phyloP scores from a whole-genome alignment of 2,113 vertebrate genomes.

The Vanacampus margaritifer region DNA sequence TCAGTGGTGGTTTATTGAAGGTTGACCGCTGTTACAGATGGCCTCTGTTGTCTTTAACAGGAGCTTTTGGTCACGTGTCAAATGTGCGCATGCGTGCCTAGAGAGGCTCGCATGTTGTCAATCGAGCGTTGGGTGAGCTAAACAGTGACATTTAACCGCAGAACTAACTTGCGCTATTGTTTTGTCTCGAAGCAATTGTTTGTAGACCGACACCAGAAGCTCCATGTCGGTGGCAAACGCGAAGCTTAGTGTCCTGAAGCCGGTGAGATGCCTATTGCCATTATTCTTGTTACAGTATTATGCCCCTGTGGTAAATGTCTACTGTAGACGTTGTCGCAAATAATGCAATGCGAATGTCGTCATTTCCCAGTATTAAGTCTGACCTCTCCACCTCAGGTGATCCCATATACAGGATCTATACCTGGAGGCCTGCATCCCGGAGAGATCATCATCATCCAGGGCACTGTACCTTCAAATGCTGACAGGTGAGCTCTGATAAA shows the following conservation, averaged over 20 bases:
- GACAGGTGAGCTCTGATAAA: conserved; percentile 76
- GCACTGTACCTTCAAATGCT: conserved; percentile 78
- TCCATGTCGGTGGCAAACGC: conserved; percentile 75
- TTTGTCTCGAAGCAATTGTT: not conserved
- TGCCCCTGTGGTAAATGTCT: not conserved
- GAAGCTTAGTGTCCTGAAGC: conserved; percentile 71
- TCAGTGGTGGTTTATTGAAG: not conserved
- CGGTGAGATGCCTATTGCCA: conserved; percentile 63
- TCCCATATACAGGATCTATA: conserved; percentile 86
- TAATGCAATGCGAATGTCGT: not conserved
- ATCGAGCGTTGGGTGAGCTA: not conserved
- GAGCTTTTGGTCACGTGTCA: not conserved
- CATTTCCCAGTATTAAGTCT: not conserved
- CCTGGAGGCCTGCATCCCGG: conserved; percentile 81
- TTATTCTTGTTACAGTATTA: not conserved
- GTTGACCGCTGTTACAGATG: not conserved
- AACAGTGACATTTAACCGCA: not conserved
- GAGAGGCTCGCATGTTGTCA: not conserved
- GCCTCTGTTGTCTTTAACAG: not conserved
- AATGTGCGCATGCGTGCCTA: not conserved
- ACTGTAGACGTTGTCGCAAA: not conserved
- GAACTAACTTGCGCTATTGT: not conserved
- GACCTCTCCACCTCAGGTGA: conserved; percentile 59
- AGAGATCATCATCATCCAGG: conserved; percentile 83
- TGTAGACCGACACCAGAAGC: conserved; percentile 19